phyloP scores from a whole-genome alignment of 1,140 invertebrate species.

The Sinonovacula constricta region DNA sequence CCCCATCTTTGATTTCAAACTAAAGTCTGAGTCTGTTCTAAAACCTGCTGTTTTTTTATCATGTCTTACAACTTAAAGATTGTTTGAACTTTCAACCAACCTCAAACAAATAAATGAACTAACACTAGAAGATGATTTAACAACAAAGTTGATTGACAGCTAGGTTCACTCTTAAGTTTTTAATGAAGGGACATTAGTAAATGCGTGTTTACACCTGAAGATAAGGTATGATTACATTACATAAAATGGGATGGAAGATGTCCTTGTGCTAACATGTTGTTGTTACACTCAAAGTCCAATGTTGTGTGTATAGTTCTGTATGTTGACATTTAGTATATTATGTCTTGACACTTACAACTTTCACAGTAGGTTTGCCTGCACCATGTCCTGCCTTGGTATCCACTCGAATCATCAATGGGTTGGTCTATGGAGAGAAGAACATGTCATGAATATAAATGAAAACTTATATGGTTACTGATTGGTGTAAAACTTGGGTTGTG shows the following conservation, averaged over 20 bases:
- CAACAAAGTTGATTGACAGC: too few relatives aligned
- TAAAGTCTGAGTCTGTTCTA: too few relatives aligned
- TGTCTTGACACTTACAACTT: slow-evolving; percentile 84
- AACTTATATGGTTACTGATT: too few relatives aligned
- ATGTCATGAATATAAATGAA: too few relatives aligned
- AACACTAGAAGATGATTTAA: too few relatives aligned
- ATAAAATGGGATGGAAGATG: not conserved
- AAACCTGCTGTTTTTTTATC: too few relatives aligned
- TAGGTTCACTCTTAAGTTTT: too few relatives aligned
- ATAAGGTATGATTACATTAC: not conserved
- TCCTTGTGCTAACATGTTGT: not conserved
- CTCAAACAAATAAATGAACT: not conserved
- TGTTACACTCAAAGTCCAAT: not conserved
- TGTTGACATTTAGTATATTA: not conserved
- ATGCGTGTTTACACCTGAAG: too few relatives aligned
- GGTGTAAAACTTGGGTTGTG: too few relatives aligned
- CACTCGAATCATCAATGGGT: slow-evolving; percentile 92
- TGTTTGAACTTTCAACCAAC: not conserved
- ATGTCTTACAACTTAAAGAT: not conserved
- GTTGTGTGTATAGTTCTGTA: not conserved
- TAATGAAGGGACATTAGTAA: too few relatives aligned
- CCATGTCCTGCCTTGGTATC: slow-evolving; percentile 98
- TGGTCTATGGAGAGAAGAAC: too few relatives aligned
- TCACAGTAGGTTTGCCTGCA: slow-evolving; percentile 95
- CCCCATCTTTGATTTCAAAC: too few relatives aligned